Evolutionary conservation across 2,888 invertebrate genomes (phyloP).

Genomic region (Drosophila testacea): DNA sequence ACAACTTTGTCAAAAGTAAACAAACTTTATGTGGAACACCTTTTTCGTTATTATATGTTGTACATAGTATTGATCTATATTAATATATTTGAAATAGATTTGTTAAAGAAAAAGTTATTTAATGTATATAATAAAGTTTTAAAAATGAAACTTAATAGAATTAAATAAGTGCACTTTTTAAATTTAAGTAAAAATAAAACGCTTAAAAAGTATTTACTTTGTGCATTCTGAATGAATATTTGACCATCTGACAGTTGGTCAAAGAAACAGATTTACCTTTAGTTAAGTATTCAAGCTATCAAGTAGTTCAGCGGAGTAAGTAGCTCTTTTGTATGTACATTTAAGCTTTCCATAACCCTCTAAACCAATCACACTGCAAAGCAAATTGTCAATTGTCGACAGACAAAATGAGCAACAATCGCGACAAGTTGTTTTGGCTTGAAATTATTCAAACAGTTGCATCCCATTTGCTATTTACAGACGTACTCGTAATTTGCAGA

Average conservation of each 20-base stretch:
- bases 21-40: too few relatives aligned
- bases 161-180: too few relatives aligned
- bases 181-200: too few relatives aligned
- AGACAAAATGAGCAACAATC: constrained; percentile 35
- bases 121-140: too few relatives aligned
- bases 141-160: too few relatives aligned
- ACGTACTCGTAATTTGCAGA: constrained; percentile 40
- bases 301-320: not conserved
- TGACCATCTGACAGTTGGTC: not conserved
- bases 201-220: too few relatives aligned
- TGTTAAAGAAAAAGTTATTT: too few relatives aligned
- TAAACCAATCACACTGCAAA: not conserved
- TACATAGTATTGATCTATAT: too few relatives aligned
- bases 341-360: not conserved
- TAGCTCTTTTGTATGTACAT: not conserved
- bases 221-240: too few relatives aligned
- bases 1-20: too few relatives aligned
- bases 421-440: constrained; percentile 26
- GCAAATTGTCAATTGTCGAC: constrained; percentile 28
- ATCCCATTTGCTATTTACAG: constrained; percentile 13
- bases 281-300: not conserved
- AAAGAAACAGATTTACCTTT: not conserved
- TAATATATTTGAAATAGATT: too few relatives aligned
- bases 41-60: too few relatives aligned
- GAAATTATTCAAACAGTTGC: constrained; percentile 22